Evolutionary conservation across 2,888 invertebrate genomes (phyloP).

Genomic region (Dorcus hopei): DNA sequence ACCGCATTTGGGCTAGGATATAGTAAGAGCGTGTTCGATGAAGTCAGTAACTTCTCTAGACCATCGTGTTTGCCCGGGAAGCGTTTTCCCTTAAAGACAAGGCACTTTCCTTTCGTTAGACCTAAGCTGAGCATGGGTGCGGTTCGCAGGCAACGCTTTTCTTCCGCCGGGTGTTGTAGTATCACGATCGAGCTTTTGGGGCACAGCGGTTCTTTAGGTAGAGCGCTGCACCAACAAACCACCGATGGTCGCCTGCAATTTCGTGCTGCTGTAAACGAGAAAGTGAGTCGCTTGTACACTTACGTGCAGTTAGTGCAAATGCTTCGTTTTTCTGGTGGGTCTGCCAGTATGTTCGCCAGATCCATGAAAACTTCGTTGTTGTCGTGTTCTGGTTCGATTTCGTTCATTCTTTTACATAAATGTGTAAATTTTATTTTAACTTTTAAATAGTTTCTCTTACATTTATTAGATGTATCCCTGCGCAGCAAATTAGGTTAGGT

Average conservation of each 20-base stretch:
- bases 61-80: constrained; percentile 72
- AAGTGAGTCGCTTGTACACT: constrained; percentile 34
- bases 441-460: neutral
- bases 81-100: constrained; percentile 76
- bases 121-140: constrained; percentile 85
- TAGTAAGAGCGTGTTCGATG: constrained; percentile 69
- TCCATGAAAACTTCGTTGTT: constrained; percentile 61
- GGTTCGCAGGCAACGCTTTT: constrained; percentile 82
- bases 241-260: constrained; percentile 68
- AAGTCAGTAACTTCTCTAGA: constrained; percentile 63
- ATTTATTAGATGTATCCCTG: neutral
- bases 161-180: constrained; percentile 91
- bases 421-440: too few relatives aligned
- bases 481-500: too few relatives aligned
- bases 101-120: constrained; percentile 70
- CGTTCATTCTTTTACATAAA: neutral
- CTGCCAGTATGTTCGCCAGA: constrained; percentile 69
- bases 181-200: constrained; percentile 74
- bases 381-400: neutral
- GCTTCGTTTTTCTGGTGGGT: constrained; percentile 71
- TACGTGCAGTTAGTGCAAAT: constrained; percentile 74
- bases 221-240: constrained; percentile 88
- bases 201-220: constrained; percentile 67
- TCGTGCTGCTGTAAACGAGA: neutral
- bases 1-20: constrained; percentile 78